phyloP scores from a whole-genome alignment of 2,113 vertebrate genomes.

The Emydura subglobosa region DNA sequence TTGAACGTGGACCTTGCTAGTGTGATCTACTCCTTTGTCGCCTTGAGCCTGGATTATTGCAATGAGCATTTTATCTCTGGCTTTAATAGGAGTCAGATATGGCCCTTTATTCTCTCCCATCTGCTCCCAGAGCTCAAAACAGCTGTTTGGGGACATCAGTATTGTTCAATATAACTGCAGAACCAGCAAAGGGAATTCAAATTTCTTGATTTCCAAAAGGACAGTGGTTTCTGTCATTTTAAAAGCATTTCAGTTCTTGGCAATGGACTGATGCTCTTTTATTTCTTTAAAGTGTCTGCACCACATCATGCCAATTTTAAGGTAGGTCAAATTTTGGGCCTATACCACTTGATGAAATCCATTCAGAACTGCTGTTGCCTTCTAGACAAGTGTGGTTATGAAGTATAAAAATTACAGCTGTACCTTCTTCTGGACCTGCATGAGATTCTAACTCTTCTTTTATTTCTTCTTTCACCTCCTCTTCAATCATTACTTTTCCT shows the following conservation, averaged over 20 bases:
- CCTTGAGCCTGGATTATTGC: not conserved
- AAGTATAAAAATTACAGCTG: conserved; percentile 23
- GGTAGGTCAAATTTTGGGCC: conserved; percentile 6
- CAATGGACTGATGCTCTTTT: not conserved
- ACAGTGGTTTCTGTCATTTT: conserved; percentile 7
- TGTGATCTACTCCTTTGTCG: not conserved
- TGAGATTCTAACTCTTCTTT: conserved; percentile 93
- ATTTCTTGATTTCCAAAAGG: not conserved
- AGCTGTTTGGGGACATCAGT: not conserved
- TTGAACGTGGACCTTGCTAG: not conserved
- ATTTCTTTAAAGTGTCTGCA: not conserved
- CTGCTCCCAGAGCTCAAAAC: not conserved
- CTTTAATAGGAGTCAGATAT: not conserved
- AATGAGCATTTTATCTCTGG: not conserved
- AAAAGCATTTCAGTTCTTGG: conserved; percentile 1
- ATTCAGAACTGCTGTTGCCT: not conserved
- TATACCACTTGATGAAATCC: conserved; percentile 50
- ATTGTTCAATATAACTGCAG: not conserved
- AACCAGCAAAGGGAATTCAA: not conserved
- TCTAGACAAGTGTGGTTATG: not conserved
- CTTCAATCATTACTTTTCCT: conserved; percentile 93
- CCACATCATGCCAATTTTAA: conserved; percentile 34
- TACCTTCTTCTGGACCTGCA: conserved; percentile 90
- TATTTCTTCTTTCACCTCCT: conserved; percentile 91
- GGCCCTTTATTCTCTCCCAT: not conserved